Evolutionary conservation across 2,888 invertebrate species (phyloP), one percentile per base, ranked within the genome.

Genomic region (Cryptus armator): DNA sequence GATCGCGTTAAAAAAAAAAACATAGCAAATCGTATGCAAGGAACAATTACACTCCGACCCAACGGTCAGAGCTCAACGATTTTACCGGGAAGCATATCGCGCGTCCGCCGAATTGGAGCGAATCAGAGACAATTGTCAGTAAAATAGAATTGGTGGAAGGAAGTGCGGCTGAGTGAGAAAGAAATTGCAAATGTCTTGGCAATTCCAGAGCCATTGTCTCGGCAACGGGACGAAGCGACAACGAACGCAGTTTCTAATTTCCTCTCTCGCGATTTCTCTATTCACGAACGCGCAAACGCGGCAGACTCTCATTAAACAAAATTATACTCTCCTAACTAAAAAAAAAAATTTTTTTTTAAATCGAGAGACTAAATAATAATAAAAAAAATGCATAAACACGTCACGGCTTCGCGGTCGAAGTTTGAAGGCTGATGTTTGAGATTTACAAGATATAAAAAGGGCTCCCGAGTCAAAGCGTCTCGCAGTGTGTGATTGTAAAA

Each of bases 61-160:
- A 46, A 64, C 64, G 43, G 56, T 72, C 32, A 32, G 59, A 32
- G 12, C 74, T 62, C 62, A 51, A 78, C 62, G 64, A 71, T 62
- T 68, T 37, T 71, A 59, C 64, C 70, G 66, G 16, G 56, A 75
- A 83, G 12, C 37, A 67, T 59, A 81, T 81, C 72, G 16, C 59
- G n/a, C 43, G 16, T 53, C 43, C 32, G 59, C 51, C 51, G 84
- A 84, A 84, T 84, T 77, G 76, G 84, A 84, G 84, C 84, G 84
- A 81, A 72, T 76, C 84, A 62, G 72, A 81, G 66, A 84, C 84
- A 84, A 84, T 77, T 51, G 81, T 77, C 76, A 59, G 64, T 7
- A 14, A 44, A 72, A 72, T 77, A 43, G 56, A 70, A 83, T 80
- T 83, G 75, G 56, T 51, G 76, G 72, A 80, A 83, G 76, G 51